Base-by-base conservation (phyloP, 1,140 invertebrate species). In the Drosophila ironensis region DNA sequence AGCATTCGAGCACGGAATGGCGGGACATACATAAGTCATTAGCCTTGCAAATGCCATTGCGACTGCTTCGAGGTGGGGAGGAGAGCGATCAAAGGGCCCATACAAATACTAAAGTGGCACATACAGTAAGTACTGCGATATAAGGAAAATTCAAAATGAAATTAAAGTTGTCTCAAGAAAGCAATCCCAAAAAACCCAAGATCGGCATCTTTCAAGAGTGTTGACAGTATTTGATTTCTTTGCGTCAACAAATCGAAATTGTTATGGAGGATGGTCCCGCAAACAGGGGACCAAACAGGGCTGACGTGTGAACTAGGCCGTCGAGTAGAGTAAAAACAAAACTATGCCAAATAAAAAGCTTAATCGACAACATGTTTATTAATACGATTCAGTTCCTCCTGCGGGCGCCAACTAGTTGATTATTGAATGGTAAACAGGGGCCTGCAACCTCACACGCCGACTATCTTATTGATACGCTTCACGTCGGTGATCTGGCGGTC, bases 381-480 rank as follows among this genome's bases (percentile, higher is more conserved):
- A 63, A 30, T 48, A 63, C 12, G 19, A 37, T 37, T 61, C 33
- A 61, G 30, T 61, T 46, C 19, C 12, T 24, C 14, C 2, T n/a
- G 17, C 14, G 24, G 9, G 33, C 9, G 16, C 20, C 33, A 16
- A 25, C 17, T 51, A 37, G 14, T 16, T 37, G 14, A 35, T 14
- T 14, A 35, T 14, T 14, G 11, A 35, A 35, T 14, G 7, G 14
- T 12, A 14, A 11, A 11, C 6, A 5, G 12, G 5, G 12, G 3
- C 2, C 4, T 6, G 0, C 30, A 2, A 35, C 9, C 4, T 5
- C 63, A 89, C 6, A 76, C 37, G 5, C 82, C 82, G 20, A 89
- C 51, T 24, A 87, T 72, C 30, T 88, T 87, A 40, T 89, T 89
- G 8, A 89, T 88, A 14, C 88, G 86, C 54, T 88, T 89, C 0